Evolutionary conservation across 2,113 vertebrate species (phyloP), one percentile per base, ranked within the genome.

Genomic region (Grantiella picta): DNA sequence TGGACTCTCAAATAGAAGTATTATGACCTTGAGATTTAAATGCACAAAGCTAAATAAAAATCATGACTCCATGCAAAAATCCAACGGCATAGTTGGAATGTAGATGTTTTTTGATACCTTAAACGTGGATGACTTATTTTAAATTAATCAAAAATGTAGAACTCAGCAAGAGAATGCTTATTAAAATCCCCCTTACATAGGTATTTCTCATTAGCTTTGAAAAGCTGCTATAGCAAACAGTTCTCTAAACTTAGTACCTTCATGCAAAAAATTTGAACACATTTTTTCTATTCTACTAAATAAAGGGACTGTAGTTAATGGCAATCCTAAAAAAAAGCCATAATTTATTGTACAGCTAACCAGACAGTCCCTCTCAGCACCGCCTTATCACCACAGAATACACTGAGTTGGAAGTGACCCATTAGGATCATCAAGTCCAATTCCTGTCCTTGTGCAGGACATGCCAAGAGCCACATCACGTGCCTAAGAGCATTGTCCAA

Each of bases 91-190:
- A 71, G 10, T 44, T 64, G 28, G 76, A 84, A 90, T 45, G 52
- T 70, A 84, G 76, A 44, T 90, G 64, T 56, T 76, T 92, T 96
- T 92, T 89, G 49, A 89, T 60, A 86, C 57, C 71, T 40, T 88
- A 95, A 93, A 84, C 49, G 52, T 52, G 15, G 36, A 77, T 71
- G 17, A 77, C 60, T 90, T 95, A n/a, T 49, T 91, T 78, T 82
- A 93, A 92, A 90, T 82, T 92, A 93, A 94, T 83, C 28, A 93
- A 81, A 96, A 93, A 73, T 61, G 9, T 93, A 88, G 82, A 95
- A 83, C 88, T 94, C 90, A 93, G 88, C 94, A 95, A 92, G 49
- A 84, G 49, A 93, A 96, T 86, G 88, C 79, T 94, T 97, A 93
- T 95, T 96, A 94, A 94, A 94, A 95, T 89, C 71, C 60, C 38